Conservation (phyloP, 2,888 invertebrate genomes). For the Campoplex capitator region DNA sequence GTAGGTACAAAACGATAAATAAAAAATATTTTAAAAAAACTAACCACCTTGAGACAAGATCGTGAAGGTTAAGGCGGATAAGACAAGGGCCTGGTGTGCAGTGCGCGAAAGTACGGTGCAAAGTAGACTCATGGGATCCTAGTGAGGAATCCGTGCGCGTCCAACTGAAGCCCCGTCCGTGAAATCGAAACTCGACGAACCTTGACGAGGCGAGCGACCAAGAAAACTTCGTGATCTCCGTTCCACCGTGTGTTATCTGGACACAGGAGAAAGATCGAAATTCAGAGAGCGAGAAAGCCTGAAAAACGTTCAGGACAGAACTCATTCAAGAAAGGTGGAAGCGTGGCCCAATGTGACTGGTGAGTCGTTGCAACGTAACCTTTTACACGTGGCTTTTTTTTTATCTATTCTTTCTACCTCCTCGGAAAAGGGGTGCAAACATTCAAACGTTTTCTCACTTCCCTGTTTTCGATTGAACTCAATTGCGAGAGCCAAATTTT, state of each 20-base stretch:
- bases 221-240: constrained; percentile 34
- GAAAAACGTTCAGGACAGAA: constrained; percentile 26
- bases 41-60: constrained; percentile 33
- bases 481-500: neutral
- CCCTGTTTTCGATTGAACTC: neutral
- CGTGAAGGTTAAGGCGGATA: constrained; percentile 56
- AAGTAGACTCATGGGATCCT: constrained; percentile 75
- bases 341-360: constrained; percentile 56
- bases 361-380: constrained; percentile 49
- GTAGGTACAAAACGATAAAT: neutral
- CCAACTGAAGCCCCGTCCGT: constrained; percentile 38
- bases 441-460: neutral
- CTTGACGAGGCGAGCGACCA: constrained; percentile 42
- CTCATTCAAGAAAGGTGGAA: constrained; percentile 19
- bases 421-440: neutral
- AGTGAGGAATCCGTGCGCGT: constrained; percentile 64
- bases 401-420: neutral
- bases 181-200: constrained; percentile 53
- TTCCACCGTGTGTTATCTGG: constrained; percentile 30
- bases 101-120: constrained; percentile 74
- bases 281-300: neutral
- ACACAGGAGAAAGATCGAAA: constrained; percentile 19
- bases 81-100: constrained; percentile 72
- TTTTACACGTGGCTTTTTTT: constrained; percentile 12
- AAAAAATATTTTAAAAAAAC: neutral